Conservation (phyloP, 2,797 vertebrate species). For the Pristis pectinata region DNA sequence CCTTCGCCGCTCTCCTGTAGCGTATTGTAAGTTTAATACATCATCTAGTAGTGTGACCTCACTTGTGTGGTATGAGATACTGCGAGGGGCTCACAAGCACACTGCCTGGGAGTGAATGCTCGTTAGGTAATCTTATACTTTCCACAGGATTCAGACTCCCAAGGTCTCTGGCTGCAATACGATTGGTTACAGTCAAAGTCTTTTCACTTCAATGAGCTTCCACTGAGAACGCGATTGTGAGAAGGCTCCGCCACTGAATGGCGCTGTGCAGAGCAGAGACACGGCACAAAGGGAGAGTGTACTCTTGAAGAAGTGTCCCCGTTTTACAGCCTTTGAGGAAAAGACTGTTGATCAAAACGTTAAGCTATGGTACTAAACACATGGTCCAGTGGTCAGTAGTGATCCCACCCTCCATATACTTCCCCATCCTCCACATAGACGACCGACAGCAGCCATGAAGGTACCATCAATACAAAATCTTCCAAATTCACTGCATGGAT, state of each 20-base stretch:
- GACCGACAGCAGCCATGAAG: too few species aligned
- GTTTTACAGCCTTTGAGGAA: too few species aligned
- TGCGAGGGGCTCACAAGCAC: slow-evolving; percentile 1
- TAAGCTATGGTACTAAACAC: too few species aligned
- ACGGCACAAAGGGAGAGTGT: neutral
- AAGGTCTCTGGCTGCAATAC: neutral
- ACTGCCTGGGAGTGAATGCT: slow-evolving; percentile 17
- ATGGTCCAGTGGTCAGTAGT: too few species aligned
- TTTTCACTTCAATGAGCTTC: slow-evolving; percentile 32
- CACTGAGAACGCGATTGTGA: neutral
- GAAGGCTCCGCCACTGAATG: slow-evolving; percentile 20
- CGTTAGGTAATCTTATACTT: slow-evolving; percentile 30
- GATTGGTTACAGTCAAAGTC: slow-evolving; percentile 25
- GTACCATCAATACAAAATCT: too few species aligned
- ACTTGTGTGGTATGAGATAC: slow-evolving; percentile 61
- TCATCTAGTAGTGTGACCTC: slow-evolving; percentile 63
- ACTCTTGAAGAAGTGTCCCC: neutral
- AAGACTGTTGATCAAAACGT: too few species aligned
- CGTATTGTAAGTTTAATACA: slow-evolving; percentile 47
- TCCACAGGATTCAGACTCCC: slow-evolving; percentile 12
- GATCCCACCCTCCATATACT: too few species aligned
- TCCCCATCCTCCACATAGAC: too few species aligned
- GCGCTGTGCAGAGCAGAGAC: slow-evolving; percentile 4
- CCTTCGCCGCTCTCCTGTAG: slow-evolving; percentile 3
- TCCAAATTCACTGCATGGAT: too few species aligned